phyloP scores from a whole-genome alignment of 64 coral and sea anemone genomes.

The Pocillopora verrucosa region DNA sequence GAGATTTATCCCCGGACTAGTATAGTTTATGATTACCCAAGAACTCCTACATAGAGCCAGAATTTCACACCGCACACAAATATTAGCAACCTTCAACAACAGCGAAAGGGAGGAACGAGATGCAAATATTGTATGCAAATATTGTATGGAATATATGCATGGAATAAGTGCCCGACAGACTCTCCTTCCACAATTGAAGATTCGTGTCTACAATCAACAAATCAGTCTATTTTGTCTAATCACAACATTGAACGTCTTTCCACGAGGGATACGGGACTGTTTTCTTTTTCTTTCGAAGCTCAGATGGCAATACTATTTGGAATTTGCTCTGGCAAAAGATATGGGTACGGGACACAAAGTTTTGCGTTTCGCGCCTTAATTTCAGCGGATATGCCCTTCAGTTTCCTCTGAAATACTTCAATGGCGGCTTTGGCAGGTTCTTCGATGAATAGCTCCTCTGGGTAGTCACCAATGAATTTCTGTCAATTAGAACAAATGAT shows the following conservation, averaged over 20 bases:
- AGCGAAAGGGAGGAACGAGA: too few species aligned
- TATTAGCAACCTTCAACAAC: too few species aligned
- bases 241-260: too few species aligned
- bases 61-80: too few species aligned
- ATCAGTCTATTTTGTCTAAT: too few species aligned
- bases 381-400: slow-evolving; percentile 67
- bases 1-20: too few species aligned
- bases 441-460: slow-evolving; percentile 56
- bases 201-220: not conserved
- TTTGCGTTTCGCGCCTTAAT: slow-evolving; percentile 69
- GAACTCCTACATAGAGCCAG: too few species aligned
- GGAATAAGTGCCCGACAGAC: too few species aligned
- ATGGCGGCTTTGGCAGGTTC: slow-evolving; percentile 44
- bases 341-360: slow-evolving; percentile 64
- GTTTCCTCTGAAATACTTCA: slow-evolving; percentile 61
- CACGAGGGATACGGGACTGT: not conserved
- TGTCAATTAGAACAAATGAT: not conserved
- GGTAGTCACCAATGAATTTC: slow-evolving; percentile 88
- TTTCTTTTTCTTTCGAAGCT: not conserved
- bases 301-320: slow-evolving; percentile 89
- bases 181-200: not conserved
- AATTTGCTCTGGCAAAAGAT: slow-evolving; percentile 67
- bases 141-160: too few species aligned
- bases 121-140: too few species aligned
- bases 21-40: too few species aligned